Base-by-base conservation (phyloP, 2,113 vertebrate species). In the Sphaerodactylus townsendi region DNA sequence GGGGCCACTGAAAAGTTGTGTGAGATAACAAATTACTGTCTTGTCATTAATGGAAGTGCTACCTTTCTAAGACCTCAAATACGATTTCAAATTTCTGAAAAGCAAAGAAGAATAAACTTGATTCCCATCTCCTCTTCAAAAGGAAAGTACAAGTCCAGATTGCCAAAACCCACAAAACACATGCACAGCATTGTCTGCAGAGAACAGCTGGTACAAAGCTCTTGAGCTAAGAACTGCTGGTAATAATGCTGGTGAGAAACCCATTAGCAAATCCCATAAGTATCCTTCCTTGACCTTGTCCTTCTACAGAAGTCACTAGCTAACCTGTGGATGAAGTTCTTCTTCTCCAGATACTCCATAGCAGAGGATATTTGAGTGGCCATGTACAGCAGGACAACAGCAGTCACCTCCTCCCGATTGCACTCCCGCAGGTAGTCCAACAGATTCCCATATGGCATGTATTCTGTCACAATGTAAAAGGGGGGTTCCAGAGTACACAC, bases 351-450 rank as follows among this genome's bases (percentile, higher is more conserved):
- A 88, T 99, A 99, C 84, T 99, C 99, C 99, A 99, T 99, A 53
- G 99, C 99, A 46, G 98, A 99, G 50, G 99, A 99, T 95, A 99
- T 99, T 95, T 99, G 99, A 0, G 99, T 99, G 86, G 99, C 99
- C 99, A 99, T 99, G 93, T 99, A 99, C 4, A 99, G 98, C 81
- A 99, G 94, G 66, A 98, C 99, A 3, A 99, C 98, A 0, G 99
- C 99, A 0, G 97, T 99, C 92, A 99, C 98, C 90, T 99, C 98
- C 74, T 99, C 98, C 0, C 98, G 96, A 91, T 95, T 98, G 95
- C 99, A 99, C 33, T 99, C 99, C 5, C 99, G 96, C 81, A 99
- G 94, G 70, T 99, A 99, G 88, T 99, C 99, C 8, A 99, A 97
- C 88, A 99, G 92, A 95, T 99, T 99, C 65, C 99, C 99, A 1